phyloP scores from a whole-genome alignment of 2,888 invertebrate genomes.

The Diplolepis rosae region DNA sequence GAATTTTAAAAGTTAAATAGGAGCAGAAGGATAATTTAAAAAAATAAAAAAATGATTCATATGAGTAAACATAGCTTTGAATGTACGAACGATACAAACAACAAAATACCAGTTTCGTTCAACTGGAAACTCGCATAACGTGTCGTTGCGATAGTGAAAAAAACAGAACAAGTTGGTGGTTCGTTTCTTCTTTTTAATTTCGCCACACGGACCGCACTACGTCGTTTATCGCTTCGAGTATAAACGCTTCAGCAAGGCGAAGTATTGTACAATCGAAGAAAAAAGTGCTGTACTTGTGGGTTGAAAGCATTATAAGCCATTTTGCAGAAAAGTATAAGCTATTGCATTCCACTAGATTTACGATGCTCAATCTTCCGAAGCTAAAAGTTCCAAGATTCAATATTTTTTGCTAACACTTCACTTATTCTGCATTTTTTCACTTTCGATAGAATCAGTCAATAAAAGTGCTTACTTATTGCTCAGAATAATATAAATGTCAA shows the following conservation, averaged over 20 bases:
- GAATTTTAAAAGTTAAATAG: neutral
- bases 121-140: constrained; percentile 28
- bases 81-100: constrained; percentile 10
- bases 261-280: constrained; percentile 26
- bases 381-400: constrained; percentile 24
- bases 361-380: constrained; percentile 29
- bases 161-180: constrained; percentile 21
- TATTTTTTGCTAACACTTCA: constrained; percentile 23
- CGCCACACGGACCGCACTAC: constrained; percentile 9
- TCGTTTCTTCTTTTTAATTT: constrained; percentile 28
- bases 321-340: constrained; percentile 26
- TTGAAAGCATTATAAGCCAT: constrained; percentile 24
- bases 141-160: constrained; percentile 27
- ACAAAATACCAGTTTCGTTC: constrained; percentile 22
- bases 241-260: constrained; percentile 29
- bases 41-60: neutral
- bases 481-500: neutral
- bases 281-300: constrained; percentile 21
- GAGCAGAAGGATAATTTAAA: neutral
- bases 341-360: constrained; percentile 31
- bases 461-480: neutral
- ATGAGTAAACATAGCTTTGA: neutral
- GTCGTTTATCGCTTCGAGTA: constrained; percentile 24
- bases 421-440: constrained; percentile 26
- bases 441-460: constrained; percentile 23